Percentiles rank a stretch among this genome's conserved stretches.
Conservation (phyloP, 1,140 invertebrate species). For the Agraylea sexmaculata region DNA sequence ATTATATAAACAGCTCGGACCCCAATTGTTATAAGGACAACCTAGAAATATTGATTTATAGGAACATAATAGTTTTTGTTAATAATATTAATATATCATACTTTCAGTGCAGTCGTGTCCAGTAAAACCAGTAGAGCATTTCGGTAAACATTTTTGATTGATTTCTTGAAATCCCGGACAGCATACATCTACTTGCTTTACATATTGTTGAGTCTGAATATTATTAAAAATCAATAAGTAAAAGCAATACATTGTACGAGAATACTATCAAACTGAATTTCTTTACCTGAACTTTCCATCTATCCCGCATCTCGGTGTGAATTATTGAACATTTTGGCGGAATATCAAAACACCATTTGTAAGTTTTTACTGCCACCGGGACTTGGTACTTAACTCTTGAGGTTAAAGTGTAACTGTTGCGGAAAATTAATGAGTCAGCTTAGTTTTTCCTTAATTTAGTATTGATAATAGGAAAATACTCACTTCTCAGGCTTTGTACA, state of each 20-base stretch:
- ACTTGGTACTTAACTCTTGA: slow-evolving; percentile 44
- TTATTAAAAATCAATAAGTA: not conserved
- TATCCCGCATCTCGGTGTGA: slow-evolving; percentile 46
- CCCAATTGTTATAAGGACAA: slow-evolving; percentile 36
- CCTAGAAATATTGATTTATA: slow-evolving; percentile 24
- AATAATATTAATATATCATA: slow-evolving; percentile 17
- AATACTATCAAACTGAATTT: not conserved
- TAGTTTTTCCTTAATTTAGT: not conserved
- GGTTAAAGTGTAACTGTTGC: slow-evolving; percentile 46
- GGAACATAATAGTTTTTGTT: not conserved
- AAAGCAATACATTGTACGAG: not conserved
- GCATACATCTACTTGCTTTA: slow-evolving; percentile 36
- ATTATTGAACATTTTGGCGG: slow-evolving; percentile 55
- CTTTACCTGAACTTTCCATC: slow-evolving; percentile 41
- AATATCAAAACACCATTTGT: slow-evolving; percentile 56
- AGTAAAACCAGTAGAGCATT: slow-evolving; percentile 35
- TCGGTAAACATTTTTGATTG: slow-evolving; percentile 35
- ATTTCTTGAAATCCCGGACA: slow-evolving; percentile 40
- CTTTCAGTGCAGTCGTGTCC: slow-evolving; percentile 35
- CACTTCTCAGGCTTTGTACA: slow-evolving; percentile 39
- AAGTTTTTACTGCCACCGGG: slow-evolving; percentile 49
- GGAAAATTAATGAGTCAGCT: slow-evolving; percentile 12
- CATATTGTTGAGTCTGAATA: slow-evolving; percentile 37
- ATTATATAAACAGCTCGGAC: slow-evolving; percentile 27
- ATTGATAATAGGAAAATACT: slow-evolving; percentile 21